Conservation (phyloP, 2,888 invertebrate genomes). For the Phragmatobia fuliginosa region DNA sequence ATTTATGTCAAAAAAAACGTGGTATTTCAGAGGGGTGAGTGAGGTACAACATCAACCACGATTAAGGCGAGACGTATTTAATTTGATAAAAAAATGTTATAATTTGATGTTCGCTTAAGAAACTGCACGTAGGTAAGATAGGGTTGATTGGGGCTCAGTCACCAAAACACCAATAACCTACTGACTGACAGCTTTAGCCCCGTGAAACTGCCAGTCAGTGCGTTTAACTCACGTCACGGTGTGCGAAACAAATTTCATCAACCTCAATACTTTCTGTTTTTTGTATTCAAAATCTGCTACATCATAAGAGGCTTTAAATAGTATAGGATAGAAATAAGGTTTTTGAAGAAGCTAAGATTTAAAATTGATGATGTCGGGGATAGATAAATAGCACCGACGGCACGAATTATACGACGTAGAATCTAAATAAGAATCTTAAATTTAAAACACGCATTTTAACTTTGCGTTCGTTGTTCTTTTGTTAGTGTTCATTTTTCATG, state of each 20-base stretch:
- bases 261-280: not conserved
- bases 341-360: not conserved
- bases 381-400: too few relatives aligned
- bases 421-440: not conserved
- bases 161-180: not conserved
- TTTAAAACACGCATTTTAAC: not conserved
- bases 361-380: too few relatives aligned
- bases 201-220: not conserved
- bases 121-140: not conserved
- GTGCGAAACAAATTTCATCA: not conserved
- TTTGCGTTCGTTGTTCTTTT: too few relatives aligned
- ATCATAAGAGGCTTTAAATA: not conserved
- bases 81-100: not conserved
- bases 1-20: too few relatives aligned
- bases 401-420: too few relatives aligned
- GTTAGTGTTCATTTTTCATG: too few relatives aligned
- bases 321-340: not conserved
- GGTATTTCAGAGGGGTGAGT: too few relatives aligned
- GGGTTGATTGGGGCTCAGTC: not conserved
- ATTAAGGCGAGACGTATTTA: too few relatives aligned
- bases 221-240: not conserved
- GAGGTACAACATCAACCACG: too few relatives aligned
- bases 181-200: not conserved
- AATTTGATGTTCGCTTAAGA: not conserved
- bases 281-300: not conserved